Evolutionary conservation across 2,797 vertebrate genomes (phyloP), one percentile per base, ranked within the genome.

Genomic region (Helicolenus hilgendorfi): DNA sequence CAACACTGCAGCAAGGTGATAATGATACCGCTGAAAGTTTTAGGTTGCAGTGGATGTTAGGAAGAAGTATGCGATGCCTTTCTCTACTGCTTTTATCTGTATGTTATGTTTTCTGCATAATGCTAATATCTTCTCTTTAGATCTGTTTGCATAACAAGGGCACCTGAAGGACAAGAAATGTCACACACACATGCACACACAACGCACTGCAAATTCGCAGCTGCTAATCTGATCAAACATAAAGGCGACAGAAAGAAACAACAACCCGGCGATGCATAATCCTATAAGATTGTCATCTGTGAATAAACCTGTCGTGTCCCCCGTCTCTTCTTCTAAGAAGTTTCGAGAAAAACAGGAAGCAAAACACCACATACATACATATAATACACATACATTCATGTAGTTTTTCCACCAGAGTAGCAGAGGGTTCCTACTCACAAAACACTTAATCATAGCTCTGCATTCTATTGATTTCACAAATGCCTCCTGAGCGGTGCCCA

Each of bases 211-310:
- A 90, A 88, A 86, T 77, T 35, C 70, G 63, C 64, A 24, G 64
- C 33, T 56, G 76, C 49, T 91, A 81, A 92, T 94, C 93, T 89
- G 64, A 85, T 90, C 82, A 91, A 93, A 92, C 72, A 86, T 7
- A 62, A 55, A 27, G 45, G 58, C 29, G 72, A 73, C 5, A 59
- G 45, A 72, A 63, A 74, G 33, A 77, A 26, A 76, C 69, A 77
- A n/a, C 69, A 84, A 36, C 62, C 64, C 18, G 45, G 15, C 73
- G 74, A 76, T 73, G 69, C 67, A 87, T 93, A 81, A 93, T 92
- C 63, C 58, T 27, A 9, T 69, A 67, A 90, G 87, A 91, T 71
- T 59, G 63, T 82, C 73, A 86, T 88, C 87, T 73, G 79, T 38
- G 77, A 83, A 77, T 45, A 90, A 92, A 92, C 77, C 81, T 63